These are phyloP conservation scores for Etheostoma nigrum DNA, from an alignment of 2,797 vertebrate genomes.

Conservation along the genomic window DNA sequence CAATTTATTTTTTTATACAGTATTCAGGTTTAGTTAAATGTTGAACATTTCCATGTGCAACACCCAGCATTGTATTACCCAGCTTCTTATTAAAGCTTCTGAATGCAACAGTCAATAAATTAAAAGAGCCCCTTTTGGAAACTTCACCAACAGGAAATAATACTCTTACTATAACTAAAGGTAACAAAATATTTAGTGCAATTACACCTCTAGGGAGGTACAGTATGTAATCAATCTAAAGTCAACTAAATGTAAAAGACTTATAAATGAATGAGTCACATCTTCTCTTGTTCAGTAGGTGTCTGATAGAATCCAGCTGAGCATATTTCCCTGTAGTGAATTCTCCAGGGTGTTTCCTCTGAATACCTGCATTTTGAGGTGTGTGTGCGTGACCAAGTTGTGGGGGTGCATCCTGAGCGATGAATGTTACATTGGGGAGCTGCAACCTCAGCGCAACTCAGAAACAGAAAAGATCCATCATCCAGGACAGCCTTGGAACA, in stretches of 20 bases:
- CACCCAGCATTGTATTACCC: not conserved
- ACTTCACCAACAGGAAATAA: not conserved
- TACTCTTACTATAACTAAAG: not conserved
- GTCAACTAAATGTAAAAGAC: not conserved
- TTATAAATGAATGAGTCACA: not conserved
- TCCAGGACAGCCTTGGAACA: constrained; percentile 51
- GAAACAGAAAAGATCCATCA: constrained; percentile 77
- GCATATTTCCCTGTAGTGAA: constrained; percentile 7
- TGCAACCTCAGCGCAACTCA: constrained; percentile 75
- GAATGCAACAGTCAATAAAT: not conserved
- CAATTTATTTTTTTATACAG: not conserved
- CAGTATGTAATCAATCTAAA: not conserved
- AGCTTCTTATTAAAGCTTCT: not conserved
- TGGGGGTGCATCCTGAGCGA: constrained; percentile 58
- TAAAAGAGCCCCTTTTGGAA: not conserved
- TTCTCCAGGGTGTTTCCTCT: constrained; percentile 17
- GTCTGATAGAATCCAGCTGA: constrained; percentile 21
- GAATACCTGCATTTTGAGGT: constrained; percentile 11
- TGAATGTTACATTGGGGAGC: constrained; percentile 54
- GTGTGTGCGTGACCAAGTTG: constrained; percentile 2
- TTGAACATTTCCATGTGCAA: not conserved
- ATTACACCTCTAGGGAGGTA: not conserved
- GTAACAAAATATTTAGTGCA: constrained; percentile 5
- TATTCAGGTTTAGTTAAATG: not conserved
- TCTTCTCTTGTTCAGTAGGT: constrained; percentile 18